A percentile compares a stretch with the other conserved stretches of the same genome.
Evolutionary conservation across 2,113 vertebrate genomes (phyloP).

Genomic region (Ptilorrhoa leucosticta): DNA sequence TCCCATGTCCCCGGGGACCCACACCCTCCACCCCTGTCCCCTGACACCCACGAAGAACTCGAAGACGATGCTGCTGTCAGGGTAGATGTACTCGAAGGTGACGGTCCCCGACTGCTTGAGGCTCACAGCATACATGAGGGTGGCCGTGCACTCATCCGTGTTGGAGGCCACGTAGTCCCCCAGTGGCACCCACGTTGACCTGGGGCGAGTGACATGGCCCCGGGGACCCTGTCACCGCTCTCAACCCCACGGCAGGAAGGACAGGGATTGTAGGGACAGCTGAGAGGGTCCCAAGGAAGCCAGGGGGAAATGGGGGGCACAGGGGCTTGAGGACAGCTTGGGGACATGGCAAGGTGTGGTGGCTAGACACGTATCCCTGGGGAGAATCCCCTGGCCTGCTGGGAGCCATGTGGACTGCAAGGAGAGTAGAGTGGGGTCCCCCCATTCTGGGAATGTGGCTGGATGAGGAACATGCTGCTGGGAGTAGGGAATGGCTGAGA

Average conservation of each 20-base stretch:
- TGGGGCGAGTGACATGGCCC: conserved; percentile 19
- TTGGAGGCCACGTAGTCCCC: conserved; percentile 91
- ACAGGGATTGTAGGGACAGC: background rate
- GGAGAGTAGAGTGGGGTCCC: background rate
- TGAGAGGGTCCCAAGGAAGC: background rate
- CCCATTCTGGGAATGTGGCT: background rate
- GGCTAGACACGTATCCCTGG: background rate
- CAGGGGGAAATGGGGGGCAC: background rate
- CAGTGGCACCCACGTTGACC: conserved; percentile 88
- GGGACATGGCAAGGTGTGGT: background rate
- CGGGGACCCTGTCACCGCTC: accelerated
- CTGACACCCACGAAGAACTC: conserved; percentile 87
- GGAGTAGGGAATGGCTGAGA: background rate
- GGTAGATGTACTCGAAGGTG: conserved; percentile 91
- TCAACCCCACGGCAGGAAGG: accelerated
- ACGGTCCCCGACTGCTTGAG: conserved; percentile 88
- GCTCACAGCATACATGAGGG: conserved; percentile 87
- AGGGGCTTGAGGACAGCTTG: background rate
- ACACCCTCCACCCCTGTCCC: background rate
- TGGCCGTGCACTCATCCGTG: conserved; percentile 90
- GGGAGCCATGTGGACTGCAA: background rate
- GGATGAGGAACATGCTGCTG: background rate
- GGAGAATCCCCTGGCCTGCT: background rate
- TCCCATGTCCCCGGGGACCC: background rate
- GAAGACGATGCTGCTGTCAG: conserved; percentile 89